These are phyloP conservation scores for Phocoena phocoena DNA, from an alignment of 2,113 vertebrate genomes.

Conservation along the genomic window DNA sequence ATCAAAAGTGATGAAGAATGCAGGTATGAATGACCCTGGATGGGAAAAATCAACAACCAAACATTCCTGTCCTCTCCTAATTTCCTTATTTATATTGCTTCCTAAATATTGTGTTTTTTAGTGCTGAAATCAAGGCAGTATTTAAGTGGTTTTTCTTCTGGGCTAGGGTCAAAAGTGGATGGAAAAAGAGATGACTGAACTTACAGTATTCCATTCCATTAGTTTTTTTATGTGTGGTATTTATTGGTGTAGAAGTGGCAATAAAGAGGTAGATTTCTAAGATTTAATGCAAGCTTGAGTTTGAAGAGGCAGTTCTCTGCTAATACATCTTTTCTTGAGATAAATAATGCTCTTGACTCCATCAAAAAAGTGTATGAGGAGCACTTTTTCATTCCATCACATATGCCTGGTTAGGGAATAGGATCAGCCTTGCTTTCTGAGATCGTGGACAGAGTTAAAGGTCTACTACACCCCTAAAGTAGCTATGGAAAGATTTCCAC, in stretches of 20 bases:
- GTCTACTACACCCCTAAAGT: not conserved
- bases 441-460: not conserved
- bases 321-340: conserved; percentile 4
- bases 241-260: conserved; percentile 14
- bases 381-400: not conserved
- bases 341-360: not conserved
- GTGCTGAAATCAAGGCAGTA: not conserved
- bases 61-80: not conserved
- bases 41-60: not conserved
- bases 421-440: not conserved
- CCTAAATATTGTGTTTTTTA: conserved; percentile 34
- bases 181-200: not conserved
- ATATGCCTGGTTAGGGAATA: not conserved
- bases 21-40: conserved; percentile 85
- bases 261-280: conserved; percentile 12
- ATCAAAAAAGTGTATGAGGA: not conserved
- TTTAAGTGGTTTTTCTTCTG: conserved; percentile 37
- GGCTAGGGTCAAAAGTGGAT: conserved; percentile 26
- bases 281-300: conserved; percentile 48
- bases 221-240: not conserved
- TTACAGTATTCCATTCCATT: not conserved
- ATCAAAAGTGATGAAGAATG: conserved; percentile 99
- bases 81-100: conserved; percentile 3
- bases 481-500: not conserved
- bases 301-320: conserved; percentile 13